Evolutionary conservation across 1,140 invertebrate genomes (phyloP).

Genomic region (Bombus breviceps): DNA sequence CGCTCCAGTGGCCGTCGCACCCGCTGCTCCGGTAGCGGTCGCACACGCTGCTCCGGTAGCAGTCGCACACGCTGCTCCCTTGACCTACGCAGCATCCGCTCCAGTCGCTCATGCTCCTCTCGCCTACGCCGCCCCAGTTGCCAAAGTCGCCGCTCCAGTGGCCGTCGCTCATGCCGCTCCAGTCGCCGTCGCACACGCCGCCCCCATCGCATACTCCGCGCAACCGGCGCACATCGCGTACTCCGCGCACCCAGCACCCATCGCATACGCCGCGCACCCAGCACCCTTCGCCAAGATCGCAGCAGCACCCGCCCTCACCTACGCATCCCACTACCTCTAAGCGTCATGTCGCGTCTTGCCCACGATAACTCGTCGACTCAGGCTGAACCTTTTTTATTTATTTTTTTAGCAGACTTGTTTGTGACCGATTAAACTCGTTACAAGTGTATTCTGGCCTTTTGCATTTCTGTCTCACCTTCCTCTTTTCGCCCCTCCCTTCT

Average conservation of each 20-base stretch:
- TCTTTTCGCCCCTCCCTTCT: no score
- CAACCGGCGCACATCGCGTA: conserved; percentile 38
- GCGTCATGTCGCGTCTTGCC: conserved; percentile 39
- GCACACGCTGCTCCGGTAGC: conserved; percentile 38
- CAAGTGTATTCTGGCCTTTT: conserved; percentile 1
- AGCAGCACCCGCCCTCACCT: conserved; percentile 29
- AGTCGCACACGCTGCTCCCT: conserved; percentile 44
- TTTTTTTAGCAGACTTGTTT: conserved; percentile 65
- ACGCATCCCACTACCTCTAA: conserved; percentile 54
- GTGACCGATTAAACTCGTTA: conserved; percentile 64
- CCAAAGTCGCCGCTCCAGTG: conserved; percentile 36
- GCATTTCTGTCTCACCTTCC: neutral
- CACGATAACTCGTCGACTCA: conserved; percentile 52
- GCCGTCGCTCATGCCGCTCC: conserved; percentile 43
- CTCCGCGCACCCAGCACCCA: conserved; percentile 41
- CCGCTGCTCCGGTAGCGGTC: conserved; percentile 37
- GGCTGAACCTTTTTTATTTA: conserved; percentile 59
- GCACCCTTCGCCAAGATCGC: conserved; percentile 28
- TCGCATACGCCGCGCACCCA: conserved; percentile 24
- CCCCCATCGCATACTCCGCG: conserved; percentile 37
- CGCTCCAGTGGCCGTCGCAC: conserved; percentile 33
- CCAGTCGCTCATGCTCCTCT: conserved; percentile 54
- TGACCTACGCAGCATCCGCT: conserved; percentile 39
- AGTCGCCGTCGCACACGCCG: conserved; percentile 38
- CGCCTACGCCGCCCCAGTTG: conserved; percentile 41